Conservation (phyloP, 2,113 vertebrate species). For the Ophthalmolycus amberensis region DNA sequence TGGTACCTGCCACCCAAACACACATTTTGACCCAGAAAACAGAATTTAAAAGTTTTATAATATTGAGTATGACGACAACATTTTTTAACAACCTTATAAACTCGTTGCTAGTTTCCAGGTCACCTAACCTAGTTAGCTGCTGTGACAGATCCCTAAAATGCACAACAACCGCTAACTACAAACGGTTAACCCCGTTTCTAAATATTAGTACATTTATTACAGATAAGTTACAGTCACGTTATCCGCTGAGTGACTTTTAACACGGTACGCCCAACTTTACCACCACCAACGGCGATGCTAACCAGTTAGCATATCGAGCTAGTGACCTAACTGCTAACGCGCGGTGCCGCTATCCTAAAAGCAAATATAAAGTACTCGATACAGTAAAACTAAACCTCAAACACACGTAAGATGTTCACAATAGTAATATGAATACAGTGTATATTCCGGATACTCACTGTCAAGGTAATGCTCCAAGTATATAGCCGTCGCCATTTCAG, state of each 20-base stretch:
- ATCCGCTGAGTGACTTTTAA: neutral
- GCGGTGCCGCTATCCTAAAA: neutral
- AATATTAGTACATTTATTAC: neutral
- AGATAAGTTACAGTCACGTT: too few relatives aligned
- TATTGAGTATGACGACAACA: rapidly evolving
- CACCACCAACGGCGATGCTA: constrained; percentile 2
- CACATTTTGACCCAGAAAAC: neutral
- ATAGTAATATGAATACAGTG: rapidly evolving
- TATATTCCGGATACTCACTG: constrained; percentile 84
- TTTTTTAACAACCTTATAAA: too few relatives aligned
- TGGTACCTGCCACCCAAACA: neutral
- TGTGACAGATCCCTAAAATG: neutral
- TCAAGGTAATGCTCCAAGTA: constrained; percentile 98
- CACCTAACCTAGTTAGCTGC: neutral
- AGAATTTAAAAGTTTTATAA: rapidly evolving
- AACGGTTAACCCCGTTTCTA: neutral
- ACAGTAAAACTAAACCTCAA: neutral
- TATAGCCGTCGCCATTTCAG: constrained; percentile 95
- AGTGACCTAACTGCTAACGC: constrained; percentile 42
- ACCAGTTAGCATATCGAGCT: constrained; percentile 37
- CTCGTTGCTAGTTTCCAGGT: neutral
- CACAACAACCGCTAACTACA: too few relatives aligned
- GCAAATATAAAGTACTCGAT: constrained; percentile 12
- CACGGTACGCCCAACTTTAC: neutral
- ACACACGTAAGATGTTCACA: rapidly evolving